Conservation (phyloP, 2,888 invertebrate species). For the Folsomia candida region DNA sequence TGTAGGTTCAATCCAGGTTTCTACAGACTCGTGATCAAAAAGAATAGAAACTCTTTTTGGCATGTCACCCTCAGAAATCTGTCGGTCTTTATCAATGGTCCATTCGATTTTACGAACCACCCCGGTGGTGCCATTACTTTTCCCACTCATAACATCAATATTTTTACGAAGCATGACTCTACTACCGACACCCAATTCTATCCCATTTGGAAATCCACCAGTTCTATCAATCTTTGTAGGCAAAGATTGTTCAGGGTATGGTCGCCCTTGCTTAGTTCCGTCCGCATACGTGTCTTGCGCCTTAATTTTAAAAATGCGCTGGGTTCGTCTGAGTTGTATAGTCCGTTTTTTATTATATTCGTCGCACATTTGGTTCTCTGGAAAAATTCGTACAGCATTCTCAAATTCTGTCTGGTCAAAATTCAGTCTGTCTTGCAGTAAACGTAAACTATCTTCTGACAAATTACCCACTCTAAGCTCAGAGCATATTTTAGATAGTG, state of each 20-base stretch:
- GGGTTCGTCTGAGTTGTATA: neutral
- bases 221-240: neutral
- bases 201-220: conserved; percentile 6
- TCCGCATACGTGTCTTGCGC: conserved; percentile 13
- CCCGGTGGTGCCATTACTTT: neutral
- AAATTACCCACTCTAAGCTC: conserved; percentile 7
- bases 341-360: neutral
- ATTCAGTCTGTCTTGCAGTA: neutral
- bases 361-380: conserved; percentile 1
- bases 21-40: neutral
- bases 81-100: neutral
- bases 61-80: neutral
- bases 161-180: conserved; percentile 23
- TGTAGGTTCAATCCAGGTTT: neutral
- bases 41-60: neutral
- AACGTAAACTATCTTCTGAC: neutral
- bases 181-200: conserved; percentile 2
- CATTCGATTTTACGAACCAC: neutral
- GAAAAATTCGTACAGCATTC: conserved; percentile 10
- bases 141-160: neutral
- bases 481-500: neutral
- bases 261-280: neutral
- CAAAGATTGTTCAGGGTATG: neutral
- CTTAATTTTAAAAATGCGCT: neutral
- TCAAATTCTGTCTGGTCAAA: neutral